Evolutionary conservation across 2,113 vertebrate species (phyloP), one percentile per base, ranked within the genome.

Genomic region (Gymnorhina tibicen): DNA sequence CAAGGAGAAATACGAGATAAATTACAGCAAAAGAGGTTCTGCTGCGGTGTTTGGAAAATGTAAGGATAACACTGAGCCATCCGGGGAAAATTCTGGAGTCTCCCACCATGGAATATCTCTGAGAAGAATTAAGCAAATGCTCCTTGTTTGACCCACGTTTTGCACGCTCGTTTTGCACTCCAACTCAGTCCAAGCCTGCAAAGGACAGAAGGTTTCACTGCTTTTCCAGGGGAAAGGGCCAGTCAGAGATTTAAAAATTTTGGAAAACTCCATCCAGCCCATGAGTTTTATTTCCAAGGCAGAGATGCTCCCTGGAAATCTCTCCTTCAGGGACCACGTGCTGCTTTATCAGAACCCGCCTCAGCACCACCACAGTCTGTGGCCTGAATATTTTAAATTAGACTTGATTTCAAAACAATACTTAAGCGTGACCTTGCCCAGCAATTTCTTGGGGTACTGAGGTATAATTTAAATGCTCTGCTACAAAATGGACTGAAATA

Each of bases 81-180:
- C 11, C 35, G 22, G n/a, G 47, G 52, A 26, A 55, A 49, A 21
- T 39, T 4, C 9, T 5, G 59, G 66, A 27, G 21, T n/a, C 4
- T 76, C 35, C 7, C n/a, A 27, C 23, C 59, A 30, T 42, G 22
- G 5, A 53, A 16, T 12, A 63, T 10, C 53, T 8, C 28, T 9
- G 23, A 37, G 42, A 28, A 52, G 62, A 87, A n/a, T 30, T 33
- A 17, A 74, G 42, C 5, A n/a, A 64, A 64, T 28, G 39, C 44
- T 76, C 3, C 32, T 49, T 16, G 22, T 69, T 27, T 50, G 35
- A 53, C 8, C 35, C 16, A 8, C 32, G 28, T 24, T 74, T 95
- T 97, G 64, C 96, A 95, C 81, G 74, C 63, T 96, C 79, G 66
- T 83, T 97, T 68, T 95, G 87, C 87, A 86, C 97, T 95, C 97